These are phyloP conservation scores for Neolamprologus cancellatus DNA, from an alignment of 2,113 vertebrate species.

Conservation along the genomic window DNA sequence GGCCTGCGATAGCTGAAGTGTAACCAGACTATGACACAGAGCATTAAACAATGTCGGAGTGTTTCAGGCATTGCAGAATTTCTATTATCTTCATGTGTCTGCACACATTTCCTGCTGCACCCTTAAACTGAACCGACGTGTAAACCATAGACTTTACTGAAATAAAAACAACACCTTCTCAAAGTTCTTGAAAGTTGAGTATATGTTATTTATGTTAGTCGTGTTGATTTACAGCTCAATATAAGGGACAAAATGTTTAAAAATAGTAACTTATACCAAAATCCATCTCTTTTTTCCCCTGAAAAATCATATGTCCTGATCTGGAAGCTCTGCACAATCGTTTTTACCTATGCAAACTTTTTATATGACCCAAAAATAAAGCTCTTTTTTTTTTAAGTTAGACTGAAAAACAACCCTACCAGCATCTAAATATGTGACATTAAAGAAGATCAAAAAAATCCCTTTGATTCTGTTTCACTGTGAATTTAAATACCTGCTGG, in stretches of 20 bases:
- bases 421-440: not conserved
- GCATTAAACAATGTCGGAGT: not conserved
- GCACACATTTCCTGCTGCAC: not conserved
- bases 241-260: not conserved
- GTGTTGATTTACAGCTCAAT: not conserved
- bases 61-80: not conserved
- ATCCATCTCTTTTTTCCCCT: not conserved
- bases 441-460: not conserved
- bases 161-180: not conserved
- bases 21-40: not conserved
- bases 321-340: not conserved
- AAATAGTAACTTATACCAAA: not conserved
- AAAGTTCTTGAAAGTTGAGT: not conserved
- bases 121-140: not conserved
- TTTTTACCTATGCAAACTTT: not conserved
- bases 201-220: not conserved
- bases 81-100: not conserved
- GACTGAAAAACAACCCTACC: not conserved
- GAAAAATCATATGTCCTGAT: not conserved
- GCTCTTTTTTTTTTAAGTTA: not conserved
- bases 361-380: not conserved
- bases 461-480: not conserved
- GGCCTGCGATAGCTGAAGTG: not conserved
- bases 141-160: not conserved
- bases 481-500: not conserved